A percentile compares a stretch with the other conserved stretches of the same genome.
phyloP scores from a whole-genome alignment of 2,113 vertebrate genomes.

The Carassius auratus region DNA sequence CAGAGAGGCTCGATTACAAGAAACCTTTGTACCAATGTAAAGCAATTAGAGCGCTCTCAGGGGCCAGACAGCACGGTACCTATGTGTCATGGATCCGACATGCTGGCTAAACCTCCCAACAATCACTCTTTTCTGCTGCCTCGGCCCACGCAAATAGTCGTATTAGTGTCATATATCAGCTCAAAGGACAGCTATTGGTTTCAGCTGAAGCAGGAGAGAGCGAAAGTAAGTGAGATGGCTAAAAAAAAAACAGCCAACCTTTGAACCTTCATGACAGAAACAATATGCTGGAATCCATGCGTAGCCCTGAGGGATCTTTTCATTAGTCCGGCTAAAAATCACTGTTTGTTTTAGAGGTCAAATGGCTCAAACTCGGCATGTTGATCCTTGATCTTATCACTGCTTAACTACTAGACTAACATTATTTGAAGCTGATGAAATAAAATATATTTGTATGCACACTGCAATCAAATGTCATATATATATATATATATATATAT shows the following conservation, averaged over 20 bases:
- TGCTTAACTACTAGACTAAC: background rate
- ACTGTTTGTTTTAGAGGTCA: conserved; percentile 40
- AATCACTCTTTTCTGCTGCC: conserved; percentile 87
- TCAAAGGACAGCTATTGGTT: conserved; percentile 80
- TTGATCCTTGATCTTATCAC: background rate
- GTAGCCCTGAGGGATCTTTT: conserved; percentile 23
- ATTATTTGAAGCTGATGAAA: too few relatives aligned
- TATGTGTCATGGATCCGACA: conserved; percentile 88
- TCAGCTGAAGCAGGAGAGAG: conserved; percentile 57
- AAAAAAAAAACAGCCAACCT: conserved; percentile 22
- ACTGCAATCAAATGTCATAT: too few relatives aligned
- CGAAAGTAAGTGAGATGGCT: conserved; percentile 20
- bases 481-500: too few relatives aligned
- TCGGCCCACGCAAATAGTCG: conserved; percentile 83
- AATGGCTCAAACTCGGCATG: conserved; percentile 6
- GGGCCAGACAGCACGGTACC: conserved; percentile 86
- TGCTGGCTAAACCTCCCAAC: conserved; percentile 88
- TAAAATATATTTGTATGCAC: too few relatives aligned
- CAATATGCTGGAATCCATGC: conserved; percentile 31
- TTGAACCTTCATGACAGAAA: conserved; percentile 39
- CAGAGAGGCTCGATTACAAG: conserved; percentile 95
- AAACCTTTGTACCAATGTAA: conserved; percentile 99
- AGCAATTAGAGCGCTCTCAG: conserved; percentile 96
- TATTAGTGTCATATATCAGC: conserved; percentile 92
- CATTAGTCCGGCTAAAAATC: conserved; percentile 32